These are phyloP conservation scores for Unio delphinus DNA, from an alignment of 2,888 invertebrate species.

Conservation along the genomic window DNA sequence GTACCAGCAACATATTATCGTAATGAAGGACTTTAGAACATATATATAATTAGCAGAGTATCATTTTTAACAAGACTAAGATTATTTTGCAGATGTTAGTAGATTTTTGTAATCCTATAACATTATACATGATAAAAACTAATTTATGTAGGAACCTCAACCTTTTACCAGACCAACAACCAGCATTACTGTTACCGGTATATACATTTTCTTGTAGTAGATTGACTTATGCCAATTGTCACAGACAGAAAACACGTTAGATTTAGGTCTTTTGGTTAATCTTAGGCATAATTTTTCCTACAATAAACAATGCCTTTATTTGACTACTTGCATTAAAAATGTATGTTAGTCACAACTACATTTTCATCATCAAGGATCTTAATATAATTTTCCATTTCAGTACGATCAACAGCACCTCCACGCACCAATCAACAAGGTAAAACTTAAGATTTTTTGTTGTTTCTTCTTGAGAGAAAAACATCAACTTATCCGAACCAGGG, in stretches of 20 bases:
- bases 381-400: conserved; percentile 11
- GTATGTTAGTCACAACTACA: too few relatives aligned
- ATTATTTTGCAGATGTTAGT: too few relatives aligned
- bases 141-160: background rate
- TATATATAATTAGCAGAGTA: too few relatives aligned
- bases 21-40: too few relatives aligned
- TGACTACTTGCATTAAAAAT: too few relatives aligned
- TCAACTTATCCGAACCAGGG: too few relatives aligned
- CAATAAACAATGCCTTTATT: background rate
- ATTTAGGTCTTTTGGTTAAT: background rate
- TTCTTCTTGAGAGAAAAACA: too few relatives aligned
- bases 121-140: background rate
- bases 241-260: background rate
- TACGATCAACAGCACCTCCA: conserved; percentile 19
- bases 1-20: too few relatives aligned
- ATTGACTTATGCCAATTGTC: too few relatives aligned
- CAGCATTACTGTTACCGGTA: conserved; percentile 8
- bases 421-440: conserved; percentile 14
- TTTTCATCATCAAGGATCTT: background rate
- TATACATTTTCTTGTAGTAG: too few relatives aligned
- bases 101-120: too few relatives aligned
- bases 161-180: conserved; percentile 17
- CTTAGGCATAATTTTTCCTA: background rate
- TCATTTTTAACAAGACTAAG: too few relatives aligned
- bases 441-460: background rate